phyloP scores from a whole-genome alignment of 2,888 invertebrate genomes.

The Catonia carolina region DNA sequence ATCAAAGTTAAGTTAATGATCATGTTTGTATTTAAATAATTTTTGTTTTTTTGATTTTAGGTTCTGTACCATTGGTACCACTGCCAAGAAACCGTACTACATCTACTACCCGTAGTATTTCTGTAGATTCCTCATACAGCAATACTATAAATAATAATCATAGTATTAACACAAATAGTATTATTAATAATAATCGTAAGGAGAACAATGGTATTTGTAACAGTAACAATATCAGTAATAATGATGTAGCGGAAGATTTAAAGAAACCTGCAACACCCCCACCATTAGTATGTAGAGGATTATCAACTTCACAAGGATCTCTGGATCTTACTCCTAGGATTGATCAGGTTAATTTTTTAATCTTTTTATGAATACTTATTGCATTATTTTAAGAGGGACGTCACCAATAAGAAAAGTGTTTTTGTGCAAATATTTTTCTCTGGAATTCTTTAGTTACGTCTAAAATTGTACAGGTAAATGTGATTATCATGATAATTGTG shows the following conservation, averaged over 20 bases:
- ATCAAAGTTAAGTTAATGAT: too few species aligned
- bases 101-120: conserved; percentile 2
- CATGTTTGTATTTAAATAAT: too few species aligned
- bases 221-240: neutral
- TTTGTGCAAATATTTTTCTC: too few species aligned
- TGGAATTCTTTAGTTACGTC: too few species aligned
- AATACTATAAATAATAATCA: conserved; percentile 1
- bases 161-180: conserved; percentile 4
- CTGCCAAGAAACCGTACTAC: neutral
- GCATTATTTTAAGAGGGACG: too few species aligned
- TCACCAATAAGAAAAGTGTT: too few species aligned
- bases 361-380: too few species aligned
- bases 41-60: conserved; percentile 4
- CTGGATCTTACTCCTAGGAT: conserved; percentile 23
- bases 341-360: conserved; percentile 18
- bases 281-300: neutral
- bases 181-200: neutral
- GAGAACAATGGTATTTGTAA: too few species aligned
- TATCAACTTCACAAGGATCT: conserved; percentile 16
- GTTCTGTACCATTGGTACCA: conserved; percentile 20
- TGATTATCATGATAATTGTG: too few species aligned
- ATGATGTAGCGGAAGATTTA: conserved; percentile 1
- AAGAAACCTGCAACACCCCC: neutral
- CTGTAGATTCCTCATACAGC: conserved; percentile 17
- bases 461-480: too few species aligned